Evolutionary conservation across 1,140 invertebrate species (phyloP).

Genomic region (Globodera ellingtonae): DNA sequence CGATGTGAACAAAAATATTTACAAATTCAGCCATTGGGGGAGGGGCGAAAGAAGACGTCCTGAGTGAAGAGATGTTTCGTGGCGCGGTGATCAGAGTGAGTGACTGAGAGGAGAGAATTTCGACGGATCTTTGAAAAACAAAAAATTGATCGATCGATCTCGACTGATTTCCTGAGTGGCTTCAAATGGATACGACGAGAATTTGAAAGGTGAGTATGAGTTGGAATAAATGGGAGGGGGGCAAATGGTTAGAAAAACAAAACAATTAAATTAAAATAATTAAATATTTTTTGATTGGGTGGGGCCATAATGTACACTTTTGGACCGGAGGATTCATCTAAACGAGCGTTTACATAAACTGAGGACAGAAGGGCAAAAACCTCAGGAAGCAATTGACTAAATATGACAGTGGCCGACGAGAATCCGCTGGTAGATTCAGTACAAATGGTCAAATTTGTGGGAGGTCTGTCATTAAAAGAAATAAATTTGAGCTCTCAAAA

Average conservation of each 20-base stretch:
- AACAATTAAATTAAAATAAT: no score
- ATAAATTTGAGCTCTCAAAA: no score
- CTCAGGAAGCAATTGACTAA: no score
- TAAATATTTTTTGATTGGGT: neutral
- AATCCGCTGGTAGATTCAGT: no score
- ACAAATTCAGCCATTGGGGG: no score
- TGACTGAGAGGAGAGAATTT: neutral
- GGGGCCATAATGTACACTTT: constrained; percentile 9
- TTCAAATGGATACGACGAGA: neutral
- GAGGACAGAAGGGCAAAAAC: neutral
- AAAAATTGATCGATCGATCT: neutral
- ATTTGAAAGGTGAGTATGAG: neutral
- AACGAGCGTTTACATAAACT: neutral
- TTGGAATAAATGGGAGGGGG: no score
- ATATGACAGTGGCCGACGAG: no score
- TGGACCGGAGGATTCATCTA: constrained; percentile 16
- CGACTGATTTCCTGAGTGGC: neutral
- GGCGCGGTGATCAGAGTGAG: neutral
- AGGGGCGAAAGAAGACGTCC: neutral
- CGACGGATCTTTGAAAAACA: neutral
- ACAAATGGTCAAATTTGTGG: no score
- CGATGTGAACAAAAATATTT: no score
- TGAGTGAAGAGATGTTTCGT: neutral
- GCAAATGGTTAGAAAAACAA: neutral
- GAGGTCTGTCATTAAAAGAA: no score